A percentile compares a stretch with the other conserved stretches of the same genome.
Evolutionary conservation across 64 coral and sea anemone species (phyloP).

Genomic region (Montipora efflorescens): DNA sequence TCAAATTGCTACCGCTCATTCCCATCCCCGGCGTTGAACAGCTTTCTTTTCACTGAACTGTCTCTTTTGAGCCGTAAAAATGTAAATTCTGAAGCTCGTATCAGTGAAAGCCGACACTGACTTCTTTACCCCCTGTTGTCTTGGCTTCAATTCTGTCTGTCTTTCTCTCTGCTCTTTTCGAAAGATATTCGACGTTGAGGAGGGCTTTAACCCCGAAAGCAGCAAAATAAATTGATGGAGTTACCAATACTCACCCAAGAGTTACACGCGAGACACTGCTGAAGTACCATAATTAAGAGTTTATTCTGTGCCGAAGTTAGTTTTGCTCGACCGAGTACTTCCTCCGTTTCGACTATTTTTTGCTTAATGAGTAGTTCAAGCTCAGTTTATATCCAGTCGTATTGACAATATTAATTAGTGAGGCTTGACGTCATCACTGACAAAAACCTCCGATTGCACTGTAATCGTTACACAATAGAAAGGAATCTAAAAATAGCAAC

Average conservation of each 20-base stretch:
- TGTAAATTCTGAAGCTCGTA: too few species aligned
- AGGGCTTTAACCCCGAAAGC: too few species aligned
- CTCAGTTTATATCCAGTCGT: too few species aligned
- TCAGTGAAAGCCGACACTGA: too few species aligned
- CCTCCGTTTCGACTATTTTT: not conserved
- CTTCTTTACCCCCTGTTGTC: too few species aligned
- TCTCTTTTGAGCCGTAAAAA: too few species aligned
- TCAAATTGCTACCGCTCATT: not conserved
- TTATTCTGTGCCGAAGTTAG: not conserved
- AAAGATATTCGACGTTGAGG: too few species aligned
- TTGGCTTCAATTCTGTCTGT: too few species aligned
- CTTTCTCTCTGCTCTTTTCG: too few species aligned
- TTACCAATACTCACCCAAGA: conserved; percentile 5
- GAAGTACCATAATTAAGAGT: not conserved
- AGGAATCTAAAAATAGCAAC: not conserved
- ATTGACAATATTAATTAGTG: not conserved
- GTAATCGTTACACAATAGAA: not conserved
- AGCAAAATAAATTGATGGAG: too few species aligned
- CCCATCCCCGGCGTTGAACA: not conserved
- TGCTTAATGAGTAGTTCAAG: not conserved
- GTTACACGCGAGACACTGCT: conserved; percentile 44
- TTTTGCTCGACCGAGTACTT: not conserved
- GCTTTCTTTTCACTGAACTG: not conserved
- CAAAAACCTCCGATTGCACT: not conserved
- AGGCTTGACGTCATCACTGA: conserved; percentile 2